Percentiles rank a stretch among this genome's conserved stretches.
These are phyloP conservation scores for Papilio elwesi DNA, from an alignment of 2,888 invertebrate species.

Conservation along the genomic window DNA sequence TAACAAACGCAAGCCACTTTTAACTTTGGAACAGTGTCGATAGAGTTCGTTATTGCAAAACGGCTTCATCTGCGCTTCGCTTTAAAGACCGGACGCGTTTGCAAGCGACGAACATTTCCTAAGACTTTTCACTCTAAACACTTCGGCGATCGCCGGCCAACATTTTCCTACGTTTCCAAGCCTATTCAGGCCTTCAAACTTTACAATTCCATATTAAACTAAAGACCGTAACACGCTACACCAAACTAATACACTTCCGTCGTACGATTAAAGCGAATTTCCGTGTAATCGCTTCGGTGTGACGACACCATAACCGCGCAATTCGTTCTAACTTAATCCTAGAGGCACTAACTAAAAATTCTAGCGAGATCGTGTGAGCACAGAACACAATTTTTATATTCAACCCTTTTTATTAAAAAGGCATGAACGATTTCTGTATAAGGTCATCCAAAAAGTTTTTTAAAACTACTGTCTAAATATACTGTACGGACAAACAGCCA, in stretches of 20 bases:
- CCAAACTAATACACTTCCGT: conserved; percentile 39
- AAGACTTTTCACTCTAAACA: not conserved
- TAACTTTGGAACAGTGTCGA: conserved; percentile 16
- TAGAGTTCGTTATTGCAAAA: conserved; percentile 33
- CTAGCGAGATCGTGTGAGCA: conserved; percentile 84
- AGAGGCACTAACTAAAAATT: conserved; percentile 81
- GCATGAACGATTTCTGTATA: conserved; percentile 70
- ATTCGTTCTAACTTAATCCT: conserved; percentile 78
- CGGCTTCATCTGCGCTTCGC: conserved; percentile 5
- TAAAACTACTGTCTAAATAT: conserved; percentile 47
- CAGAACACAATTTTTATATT: conserved; percentile 72
- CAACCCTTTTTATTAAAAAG: conserved; percentile 73
- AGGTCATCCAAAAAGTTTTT: conserved; percentile 65
- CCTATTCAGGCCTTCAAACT: conserved; percentile 17
- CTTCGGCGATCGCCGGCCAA: conserved; percentile 2
- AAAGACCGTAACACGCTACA: conserved; percentile 31
- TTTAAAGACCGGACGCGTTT: conserved; percentile 14
- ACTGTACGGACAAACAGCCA: conserved; percentile 42
- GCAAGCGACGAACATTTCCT: conserved; percentile 33
- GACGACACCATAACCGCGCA: conserved; percentile 62
- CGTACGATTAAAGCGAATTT: conserved; percentile 56
- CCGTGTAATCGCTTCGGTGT: conserved; percentile 53
- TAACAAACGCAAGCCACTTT: not conserved
- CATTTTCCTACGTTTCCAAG: conserved; percentile 10
- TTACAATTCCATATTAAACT: conserved; percentile 30